Conservation (phyloP, 2,113 vertebrate species). For the Epinephelus fuscoguttatus region DNA sequence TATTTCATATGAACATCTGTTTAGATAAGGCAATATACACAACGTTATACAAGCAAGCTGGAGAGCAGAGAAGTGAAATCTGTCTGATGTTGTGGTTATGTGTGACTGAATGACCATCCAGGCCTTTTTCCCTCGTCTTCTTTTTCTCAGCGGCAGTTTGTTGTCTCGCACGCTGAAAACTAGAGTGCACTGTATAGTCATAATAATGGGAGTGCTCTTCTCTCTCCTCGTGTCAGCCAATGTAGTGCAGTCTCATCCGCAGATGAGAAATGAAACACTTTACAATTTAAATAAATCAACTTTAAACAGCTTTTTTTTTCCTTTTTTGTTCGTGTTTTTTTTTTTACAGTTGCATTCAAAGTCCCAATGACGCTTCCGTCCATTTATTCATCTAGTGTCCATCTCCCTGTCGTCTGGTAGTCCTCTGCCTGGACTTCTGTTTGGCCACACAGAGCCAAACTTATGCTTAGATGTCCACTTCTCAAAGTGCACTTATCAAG, state of each 20-base stretch:
- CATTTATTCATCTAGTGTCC: constrained; percentile 58
- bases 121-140: constrained; percentile 1
- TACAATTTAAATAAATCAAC: constrained; percentile 81
- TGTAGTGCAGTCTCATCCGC: constrained; percentile 83
- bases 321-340: neutral
- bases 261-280: constrained; percentile 76
- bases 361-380: constrained; percentile 60
- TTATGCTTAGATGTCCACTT: constrained; percentile 60
- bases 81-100: constrained; percentile 50
- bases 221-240: constrained; percentile 60
- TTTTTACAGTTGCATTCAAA: constrained; percentile 62
- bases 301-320: constrained; percentile 46
- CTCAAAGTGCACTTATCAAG: constrained; percentile 77
- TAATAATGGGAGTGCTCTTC: constrained; percentile 55
- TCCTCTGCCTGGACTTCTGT: constrained; percentile 53
- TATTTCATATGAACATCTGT: constrained; percentile 85
- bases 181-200: constrained; percentile 49
- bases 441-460: constrained; percentile 54
- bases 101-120: constrained; percentile 35
- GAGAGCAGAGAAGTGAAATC: constrained; percentile 71
- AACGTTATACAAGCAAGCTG: constrained; percentile 83
- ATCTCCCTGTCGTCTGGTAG: constrained; percentile 48
- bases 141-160: constrained; percentile 50
- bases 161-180: constrained; percentile 42
- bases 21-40: constrained; percentile 84